Conservation (phyloP, 2,797 vertebrate genomes). For the Phrynocephalus guinanensis region DNA sequence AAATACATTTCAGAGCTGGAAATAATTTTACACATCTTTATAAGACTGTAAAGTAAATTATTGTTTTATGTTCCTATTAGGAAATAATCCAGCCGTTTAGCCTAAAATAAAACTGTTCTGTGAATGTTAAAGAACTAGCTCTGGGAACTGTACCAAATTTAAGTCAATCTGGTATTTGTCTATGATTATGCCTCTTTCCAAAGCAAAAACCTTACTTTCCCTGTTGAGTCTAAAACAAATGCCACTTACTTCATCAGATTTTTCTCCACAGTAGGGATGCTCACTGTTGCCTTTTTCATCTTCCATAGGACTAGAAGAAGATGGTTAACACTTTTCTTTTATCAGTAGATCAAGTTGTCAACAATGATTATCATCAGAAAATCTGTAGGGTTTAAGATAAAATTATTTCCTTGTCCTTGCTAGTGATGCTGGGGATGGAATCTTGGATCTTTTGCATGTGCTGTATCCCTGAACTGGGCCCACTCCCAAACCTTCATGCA, state of each 20-base stretch:
- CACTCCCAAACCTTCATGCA: background rate
- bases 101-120: constrained; percentile 60
- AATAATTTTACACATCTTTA: constrained; percentile 77
- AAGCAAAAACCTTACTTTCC: constrained; percentile 4
- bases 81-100: constrained; percentile 69
- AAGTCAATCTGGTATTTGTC: constrained; percentile 50
- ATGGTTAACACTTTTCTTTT: background rate
- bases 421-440: too few relatives aligned
- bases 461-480: too few relatives aligned
- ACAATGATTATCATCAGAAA: background rate
- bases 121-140: constrained; percentile 57
- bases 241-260: background rate
- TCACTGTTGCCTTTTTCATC: background rate
- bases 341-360: background rate
- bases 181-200: constrained; percentile 48
- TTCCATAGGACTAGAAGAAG: constrained; percentile 35
- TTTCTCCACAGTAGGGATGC: background rate
- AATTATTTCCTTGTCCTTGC: background rate
- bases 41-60: constrained; percentile 72
- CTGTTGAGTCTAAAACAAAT: constrained; percentile 12
- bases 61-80: constrained; percentile 63
- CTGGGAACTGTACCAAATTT: constrained; percentile 66
- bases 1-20: constrained; percentile 76
- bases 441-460: too few relatives aligned
- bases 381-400: too few relatives aligned